phyloP scores from a whole-genome alignment of 2,797 vertebrate genomes.

The Pseudochirops corinnae region DNA sequence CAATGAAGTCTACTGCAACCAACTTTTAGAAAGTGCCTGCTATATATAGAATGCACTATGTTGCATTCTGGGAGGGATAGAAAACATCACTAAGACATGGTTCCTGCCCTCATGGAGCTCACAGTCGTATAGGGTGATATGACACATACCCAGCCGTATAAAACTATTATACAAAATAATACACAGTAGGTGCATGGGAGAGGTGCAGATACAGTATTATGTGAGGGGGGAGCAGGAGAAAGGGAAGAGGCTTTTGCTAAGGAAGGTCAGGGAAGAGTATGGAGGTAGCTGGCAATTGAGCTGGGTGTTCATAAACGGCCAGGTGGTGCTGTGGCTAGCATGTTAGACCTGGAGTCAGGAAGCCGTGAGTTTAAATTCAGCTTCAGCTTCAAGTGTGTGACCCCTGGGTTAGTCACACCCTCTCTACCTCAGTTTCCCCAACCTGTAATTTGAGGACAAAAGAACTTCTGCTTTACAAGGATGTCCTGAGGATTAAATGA shows the following conservation, averaged over 20 bases:
- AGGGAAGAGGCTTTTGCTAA: background rate
- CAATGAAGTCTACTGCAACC: background rate
- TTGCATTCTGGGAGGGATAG: background rate
- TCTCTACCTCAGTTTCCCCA: background rate
- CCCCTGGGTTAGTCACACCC: background rate
- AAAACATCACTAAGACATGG: background rate
- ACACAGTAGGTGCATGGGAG: too few relatives aligned
- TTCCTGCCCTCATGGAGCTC: background rate
- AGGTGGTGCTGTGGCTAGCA: background rate
- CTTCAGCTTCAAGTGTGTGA: background rate
- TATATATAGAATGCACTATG: background rate
- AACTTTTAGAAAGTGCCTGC: background rate
- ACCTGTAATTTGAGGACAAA: background rate
- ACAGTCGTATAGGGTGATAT: background rate
- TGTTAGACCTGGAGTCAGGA: background rate
- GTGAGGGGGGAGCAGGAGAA: background rate
- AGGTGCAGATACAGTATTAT: too few relatives aligned
- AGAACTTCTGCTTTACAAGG: background rate
- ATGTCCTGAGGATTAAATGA: background rate
- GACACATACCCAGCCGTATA: background rate
- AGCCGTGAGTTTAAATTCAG: background rate
- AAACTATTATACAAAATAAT: background rate
- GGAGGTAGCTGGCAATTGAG: background rate
- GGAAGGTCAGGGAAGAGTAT: background rate
- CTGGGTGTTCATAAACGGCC: background rate